Evolutionary conservation across 2,888 invertebrate genomes (phyloP).

Genomic region (Drosophila merina): DNA sequence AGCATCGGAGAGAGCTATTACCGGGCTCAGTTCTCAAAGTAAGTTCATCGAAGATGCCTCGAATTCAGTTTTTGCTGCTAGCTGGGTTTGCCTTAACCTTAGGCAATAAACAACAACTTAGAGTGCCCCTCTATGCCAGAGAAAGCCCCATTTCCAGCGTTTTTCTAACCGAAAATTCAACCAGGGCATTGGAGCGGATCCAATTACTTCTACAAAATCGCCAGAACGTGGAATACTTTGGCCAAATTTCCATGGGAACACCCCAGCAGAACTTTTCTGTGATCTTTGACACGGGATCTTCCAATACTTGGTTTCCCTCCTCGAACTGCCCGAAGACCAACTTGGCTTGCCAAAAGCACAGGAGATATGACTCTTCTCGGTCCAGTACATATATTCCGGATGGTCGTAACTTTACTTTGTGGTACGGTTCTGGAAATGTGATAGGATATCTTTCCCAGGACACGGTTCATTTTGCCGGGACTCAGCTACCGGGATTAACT

Average conservation of each 20-base stretch:
- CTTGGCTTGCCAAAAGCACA: constrained; percentile 96
- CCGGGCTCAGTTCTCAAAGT: constrained; percentile 18
- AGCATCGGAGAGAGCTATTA: not conserved
- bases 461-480: constrained; percentile 74
- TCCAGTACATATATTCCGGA: constrained; percentile 93
- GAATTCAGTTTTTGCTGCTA: constrained; percentile 7
- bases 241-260: constrained; percentile 93
- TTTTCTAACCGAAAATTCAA: constrained; percentile 2
- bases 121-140: constrained; percentile 30
- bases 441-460: constrained; percentile 97
- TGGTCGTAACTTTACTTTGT: constrained; percentile 94
- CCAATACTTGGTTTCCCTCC: constrained; percentile 98
- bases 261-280: constrained; percentile 96
- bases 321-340: constrained; percentile 95
- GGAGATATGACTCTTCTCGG: constrained; percentile 94
- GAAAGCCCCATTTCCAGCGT: not conserved
- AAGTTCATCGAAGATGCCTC: constrained; percentile 45
- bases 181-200: not conserved
- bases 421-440: constrained; percentile 96
- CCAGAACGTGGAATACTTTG: constrained; percentile 89
- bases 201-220: constrained; percentile 37
- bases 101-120: constrained; percentile 16
- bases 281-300: constrained; percentile 98
- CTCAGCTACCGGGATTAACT: constrained; percentile 27
- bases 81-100: not conserved